Percentiles rank a stretch among this genome's conserved stretches.
These are phyloP conservation scores for Odontomyia ornata DNA, from an alignment of 2,888 invertebrate species.

Conservation along the genomic window DNA sequence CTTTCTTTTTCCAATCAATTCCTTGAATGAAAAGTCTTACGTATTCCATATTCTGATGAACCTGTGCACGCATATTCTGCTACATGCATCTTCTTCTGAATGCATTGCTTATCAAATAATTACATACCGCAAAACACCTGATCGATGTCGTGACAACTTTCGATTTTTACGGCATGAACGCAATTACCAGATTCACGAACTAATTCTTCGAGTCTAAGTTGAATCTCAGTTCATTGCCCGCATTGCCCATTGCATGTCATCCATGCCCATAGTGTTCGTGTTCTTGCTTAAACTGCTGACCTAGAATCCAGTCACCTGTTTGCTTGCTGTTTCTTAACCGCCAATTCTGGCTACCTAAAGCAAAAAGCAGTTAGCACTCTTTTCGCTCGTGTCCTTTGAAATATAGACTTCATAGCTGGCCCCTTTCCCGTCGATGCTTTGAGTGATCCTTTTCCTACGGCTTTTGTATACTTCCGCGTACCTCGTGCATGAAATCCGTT, in stretches of 20 bases:
- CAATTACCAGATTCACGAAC: slow-evolving; percentile 35
- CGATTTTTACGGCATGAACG: slow-evolving; percentile 34
- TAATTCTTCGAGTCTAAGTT: slow-evolving; percentile 8
- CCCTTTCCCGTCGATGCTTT: neutral
- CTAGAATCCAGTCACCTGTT: slow-evolving; percentile 46
- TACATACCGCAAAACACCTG: no score
- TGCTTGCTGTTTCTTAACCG: neutral
- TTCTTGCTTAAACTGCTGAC: slow-evolving; percentile 40
- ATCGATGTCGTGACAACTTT: slow-evolving; percentile 36
- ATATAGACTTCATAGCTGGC: neutral
- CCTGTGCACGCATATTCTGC: no score
- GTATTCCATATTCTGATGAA: no score
- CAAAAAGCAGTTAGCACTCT: slow-evolving; percentile 22
- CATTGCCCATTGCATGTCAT: slow-evolving; percentile 48
- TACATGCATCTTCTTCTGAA: no score
- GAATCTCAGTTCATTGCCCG: slow-evolving; percentile 41
- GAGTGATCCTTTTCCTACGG: slow-evolving; percentile 11
- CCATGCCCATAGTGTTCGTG: slow-evolving; percentile 15
- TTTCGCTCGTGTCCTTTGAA: slow-evolving; percentile 19
- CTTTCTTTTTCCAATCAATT: no score
- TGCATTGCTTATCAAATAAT: no score
- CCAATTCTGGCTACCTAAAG: slow-evolving; percentile 5
- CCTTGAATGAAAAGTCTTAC: no score
- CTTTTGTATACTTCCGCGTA: neutral
- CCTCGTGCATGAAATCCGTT: slow-evolving; percentile 49